Percentiles rank a stretch among this genome's conserved stretches.
These are phyloP conservation scores for Erannis defoliaria DNA, from an alignment of 2,888 invertebrate genomes.

Conservation along the genomic window DNA sequence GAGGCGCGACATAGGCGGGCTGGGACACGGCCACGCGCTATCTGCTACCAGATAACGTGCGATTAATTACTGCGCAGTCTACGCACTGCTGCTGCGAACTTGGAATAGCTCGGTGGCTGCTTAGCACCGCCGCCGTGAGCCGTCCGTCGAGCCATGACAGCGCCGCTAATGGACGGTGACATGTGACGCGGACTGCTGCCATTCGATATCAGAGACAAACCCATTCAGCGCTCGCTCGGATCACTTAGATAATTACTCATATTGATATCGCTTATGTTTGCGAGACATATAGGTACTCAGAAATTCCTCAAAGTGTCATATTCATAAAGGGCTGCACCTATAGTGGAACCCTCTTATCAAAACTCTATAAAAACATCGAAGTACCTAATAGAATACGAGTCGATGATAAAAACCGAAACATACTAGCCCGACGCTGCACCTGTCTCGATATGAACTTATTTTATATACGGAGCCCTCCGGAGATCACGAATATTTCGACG, in stretches of 20 bases:
- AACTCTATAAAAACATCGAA: too few species aligned
- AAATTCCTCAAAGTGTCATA: background rate
- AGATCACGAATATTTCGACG: constrained; percentile 79
- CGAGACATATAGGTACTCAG: background rate
- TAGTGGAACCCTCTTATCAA: background rate
- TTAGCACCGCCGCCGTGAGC: too few species aligned
- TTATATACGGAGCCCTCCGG: constrained; percentile 80
- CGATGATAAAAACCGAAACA: too few species aligned
- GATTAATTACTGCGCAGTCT: constrained; percentile 11
- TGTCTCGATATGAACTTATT: constrained; percentile 80
- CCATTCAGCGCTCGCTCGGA: background rate
- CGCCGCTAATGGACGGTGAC: background rate
- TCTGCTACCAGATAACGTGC: constrained; percentile 7
- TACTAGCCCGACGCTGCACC: constrained; percentile 83
- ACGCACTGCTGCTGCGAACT: background rate
- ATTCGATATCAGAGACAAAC: constrained; percentile 3
- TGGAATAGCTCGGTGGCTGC: too few species aligned
- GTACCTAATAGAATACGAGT: too few species aligned
- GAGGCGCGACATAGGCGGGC: background rate
- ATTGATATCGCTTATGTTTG: background rate
- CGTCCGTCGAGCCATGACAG: background rate
- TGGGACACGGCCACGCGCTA: background rate
- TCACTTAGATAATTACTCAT: constrained; percentile 1
- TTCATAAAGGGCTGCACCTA: background rate
- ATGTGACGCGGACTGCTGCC: background rate